Evolutionary conservation across 2,888 invertebrate species (phyloP).

Genomic region (Allygus modestus): DNA sequence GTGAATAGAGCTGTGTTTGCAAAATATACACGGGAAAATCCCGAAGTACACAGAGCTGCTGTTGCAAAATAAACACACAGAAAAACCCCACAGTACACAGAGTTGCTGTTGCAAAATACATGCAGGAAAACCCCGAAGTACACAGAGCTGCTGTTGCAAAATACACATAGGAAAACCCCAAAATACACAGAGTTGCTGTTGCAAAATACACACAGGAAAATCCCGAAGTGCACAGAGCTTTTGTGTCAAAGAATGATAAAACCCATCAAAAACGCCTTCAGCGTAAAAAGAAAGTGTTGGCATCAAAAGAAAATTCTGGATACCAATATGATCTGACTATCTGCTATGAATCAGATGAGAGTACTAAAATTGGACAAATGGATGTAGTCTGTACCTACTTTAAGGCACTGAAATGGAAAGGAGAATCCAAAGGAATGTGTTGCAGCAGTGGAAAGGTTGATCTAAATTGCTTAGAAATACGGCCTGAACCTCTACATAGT

Average conservation of each 20-base stretch:
- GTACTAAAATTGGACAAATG: constrained; percentile 68
- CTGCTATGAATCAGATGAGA: constrained; percentile 10
- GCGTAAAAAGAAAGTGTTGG: constrained; percentile 3
- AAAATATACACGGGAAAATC: constrained; percentile 27
- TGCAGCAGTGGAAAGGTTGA: neutral
- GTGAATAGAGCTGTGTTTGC: neutral
- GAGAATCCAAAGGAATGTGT: constrained; percentile 32
- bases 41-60: constrained; percentile 18
- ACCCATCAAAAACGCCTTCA: constrained; percentile 29
- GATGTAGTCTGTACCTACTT: constrained; percentile 61
- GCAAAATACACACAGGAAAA: constrained; percentile 23
- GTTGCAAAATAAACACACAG: constrained; percentile 10
- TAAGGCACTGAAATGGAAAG: constrained; percentile 28
- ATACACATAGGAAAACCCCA: constrained; percentile 4
- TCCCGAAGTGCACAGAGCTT: constrained; percentile 10
- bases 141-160: constrained; percentile 23
- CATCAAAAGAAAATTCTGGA: constrained; percentile 18
- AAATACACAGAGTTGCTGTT: neutral
- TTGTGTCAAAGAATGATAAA: constrained; percentile 12
- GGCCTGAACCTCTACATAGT: constrained; percentile 21
- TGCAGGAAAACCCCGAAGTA: constrained; percentile 18
- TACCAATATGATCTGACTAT: constrained; percentile 14
- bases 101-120: neutral
- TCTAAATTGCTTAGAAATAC: constrained; percentile 15
- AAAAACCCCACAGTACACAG: neutral